Base-by-base conservation (phyloP, 2,113 vertebrate species). In the Myotis yumanensis region DNA sequence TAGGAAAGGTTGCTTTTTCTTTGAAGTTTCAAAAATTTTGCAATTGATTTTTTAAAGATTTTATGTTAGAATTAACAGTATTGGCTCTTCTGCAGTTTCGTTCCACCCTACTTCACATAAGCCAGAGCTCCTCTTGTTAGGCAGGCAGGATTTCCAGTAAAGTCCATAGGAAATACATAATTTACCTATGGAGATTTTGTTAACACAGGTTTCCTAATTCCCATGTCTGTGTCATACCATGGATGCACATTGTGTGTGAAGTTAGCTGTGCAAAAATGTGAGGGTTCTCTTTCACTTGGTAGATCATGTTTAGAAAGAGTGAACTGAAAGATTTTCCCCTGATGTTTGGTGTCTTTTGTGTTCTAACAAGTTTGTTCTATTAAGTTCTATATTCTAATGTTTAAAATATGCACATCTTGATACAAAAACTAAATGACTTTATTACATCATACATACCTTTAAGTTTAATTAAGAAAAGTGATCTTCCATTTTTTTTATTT, bases 1-100 rank as follows among this genome's bases (percentile, higher is more conserved):
- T 86, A 57, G 37, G 37, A 69, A 83, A 91, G 30, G 18, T 32
- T 96, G 54, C 35, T 86, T 95, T 92, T 82, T 90, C n/a, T 71
- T 91, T 86, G 20, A 84, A 52, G 43, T 73, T 77, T 92, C 25
- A 54, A 82, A 88, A 16, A 10, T 6, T 81, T 89, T 84, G 15
- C 54, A 77, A 35, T 32, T 43, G 14, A 54, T 54, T 82, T 82
- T 72, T 52, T 71, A 32, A 52, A 23, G 64, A 11, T 48, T 68
- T 87, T 20, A 51, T 30, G 30, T 89, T 72, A 80, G 30, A 79
- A 32, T 83, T 72, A 89, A 51, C 59, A 4, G 7, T 64, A 75
- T 10, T 23, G 75, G 71, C 15, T 64, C 37, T 59, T 88, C 51
- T 87, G 86, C 25, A 15, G 5, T 80, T 95, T 73, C 25, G 51